A percentile compares a stretch with the other conserved stretches of the same genome.
Conservation (phyloP, 2,797 vertebrate genomes). For the Coregonus suidteri region DNA sequence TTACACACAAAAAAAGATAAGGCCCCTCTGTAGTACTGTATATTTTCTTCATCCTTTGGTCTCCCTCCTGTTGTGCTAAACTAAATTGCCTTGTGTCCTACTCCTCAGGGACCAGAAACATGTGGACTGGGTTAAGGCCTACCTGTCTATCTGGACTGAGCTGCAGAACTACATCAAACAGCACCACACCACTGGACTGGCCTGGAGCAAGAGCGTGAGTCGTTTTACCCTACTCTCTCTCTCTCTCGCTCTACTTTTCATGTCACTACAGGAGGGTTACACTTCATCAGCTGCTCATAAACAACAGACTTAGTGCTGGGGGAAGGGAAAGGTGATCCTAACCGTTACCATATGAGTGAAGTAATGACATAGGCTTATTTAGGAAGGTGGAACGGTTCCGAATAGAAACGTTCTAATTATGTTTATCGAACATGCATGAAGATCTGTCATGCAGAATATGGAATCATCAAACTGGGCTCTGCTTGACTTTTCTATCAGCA, state of each 20-base stretch:
- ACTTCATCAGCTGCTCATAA: neutral
- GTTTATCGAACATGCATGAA: neutral
- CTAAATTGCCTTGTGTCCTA: neutral
- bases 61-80: neutral
- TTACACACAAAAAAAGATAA: no score
- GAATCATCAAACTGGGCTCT: no score
- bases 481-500: no score
- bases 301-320: neutral
- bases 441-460: neutral
- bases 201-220: slow-evolving; percentile 92
- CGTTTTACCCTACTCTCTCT: neutral
- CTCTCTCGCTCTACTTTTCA: neutral
- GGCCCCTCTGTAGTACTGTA: no score
- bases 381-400: neutral
- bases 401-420: neutral
- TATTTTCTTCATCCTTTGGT: neutral
- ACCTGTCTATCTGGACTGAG: slow-evolving; percentile 88
- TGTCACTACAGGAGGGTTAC: neutral
- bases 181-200: slow-evolving; percentile 89
- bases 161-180: slow-evolving; percentile 92
- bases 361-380: neutral
- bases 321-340: neutral
- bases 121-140: slow-evolving; percentile 93
- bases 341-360: neutral
- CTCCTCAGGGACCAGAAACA: slow-evolving; percentile 86